These are phyloP conservation scores for Tetropium fuscum DNA, from an alignment of 2,888 invertebrate genomes.

Conservation along the genomic window DNA sequence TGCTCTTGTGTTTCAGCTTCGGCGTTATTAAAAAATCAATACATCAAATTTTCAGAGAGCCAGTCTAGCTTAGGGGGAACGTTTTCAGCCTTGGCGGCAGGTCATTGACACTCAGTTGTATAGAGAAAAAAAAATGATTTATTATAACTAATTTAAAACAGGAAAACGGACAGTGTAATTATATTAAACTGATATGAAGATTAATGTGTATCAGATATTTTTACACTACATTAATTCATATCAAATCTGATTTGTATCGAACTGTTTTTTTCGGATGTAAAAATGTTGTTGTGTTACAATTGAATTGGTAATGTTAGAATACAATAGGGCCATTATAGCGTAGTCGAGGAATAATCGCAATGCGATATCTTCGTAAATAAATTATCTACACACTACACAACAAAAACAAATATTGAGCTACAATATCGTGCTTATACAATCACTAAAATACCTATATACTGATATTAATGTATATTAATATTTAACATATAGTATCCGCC, in stretches of 20 bases:
- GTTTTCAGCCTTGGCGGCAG: constrained; percentile 52
- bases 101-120: constrained; percentile 45
- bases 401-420: too few species aligned
- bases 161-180: constrained; percentile 50
- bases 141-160: constrained; percentile 54
- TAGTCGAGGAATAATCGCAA: too few species aligned
- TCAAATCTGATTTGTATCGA: constrained; percentile 6
- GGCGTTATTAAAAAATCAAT: constrained; percentile 52
- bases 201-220: constrained; percentile 32
- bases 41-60: constrained; percentile 48
- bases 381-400: too few species aligned
- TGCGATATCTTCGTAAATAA: too few species aligned
- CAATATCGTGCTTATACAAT: too few species aligned
- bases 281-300: neutral
- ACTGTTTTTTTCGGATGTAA: neutral
- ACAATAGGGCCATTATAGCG: too few species aligned
- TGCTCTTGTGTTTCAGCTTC: constrained; percentile 26
- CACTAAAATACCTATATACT: too few species aligned
- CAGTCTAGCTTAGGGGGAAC: constrained; percentile 35
- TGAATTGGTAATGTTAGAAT: too few species aligned
- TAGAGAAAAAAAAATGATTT: constrained; percentile 50
- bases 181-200: constrained; percentile 39
- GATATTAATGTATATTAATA: too few species aligned
- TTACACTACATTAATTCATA: constrained; percentile 19
- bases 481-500: too few species aligned